Evolutionary conservation across 2,113 vertebrate species (phyloP), one percentile per base, ranked within the genome.

Genomic region (Poeciliopsis turrubarensis): DNA sequence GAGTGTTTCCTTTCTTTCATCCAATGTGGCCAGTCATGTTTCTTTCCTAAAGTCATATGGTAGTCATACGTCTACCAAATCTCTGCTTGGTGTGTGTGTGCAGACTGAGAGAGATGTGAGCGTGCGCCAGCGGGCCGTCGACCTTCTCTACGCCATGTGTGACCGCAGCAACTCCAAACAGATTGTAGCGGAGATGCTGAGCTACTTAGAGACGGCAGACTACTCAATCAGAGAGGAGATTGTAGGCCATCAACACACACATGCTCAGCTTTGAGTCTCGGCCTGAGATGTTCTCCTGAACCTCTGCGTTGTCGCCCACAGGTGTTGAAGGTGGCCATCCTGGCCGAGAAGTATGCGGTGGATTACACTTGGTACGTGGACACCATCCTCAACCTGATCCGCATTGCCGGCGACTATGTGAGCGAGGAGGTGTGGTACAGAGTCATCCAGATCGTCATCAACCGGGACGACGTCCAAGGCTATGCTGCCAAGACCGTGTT

Each of bases 351-450:
- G 81, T 98, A 98, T 0, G 97, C 97, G 0, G 96, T 98, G 72
- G 97, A 98, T 82, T 98, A 98, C 87, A 97, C 96, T 73, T 98
- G 97, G 97, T 98, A 98, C 1, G 97, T 98, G 86, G 97, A 98
- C 88, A 98, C 97, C 76, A 98, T 98, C 74, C 95, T 98, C 32
- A 98, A 98, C 91, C 94, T 98, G 72, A 97, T 98, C 82, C 97
- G 97, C 79, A 97, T 98, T 0, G 97, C 97, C 0, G 97, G 97
- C 0, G 97, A 98, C 91, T 97, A 98, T 0, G 97, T 98, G 87
- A 98, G 96, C 0, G 97, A 98, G 81, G 97, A 98, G 81, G 96
- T 98, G 78, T 98, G 97, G 97, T 98, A 97, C 68, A 95, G 97
- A 0, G 97, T 98, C 87, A 96, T 98, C 75, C 97, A 98, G 94